Evolutionary conservation across 2,797 vertebrate species (phyloP).

Genomic region (Cryptoprocta ferox): DNA sequence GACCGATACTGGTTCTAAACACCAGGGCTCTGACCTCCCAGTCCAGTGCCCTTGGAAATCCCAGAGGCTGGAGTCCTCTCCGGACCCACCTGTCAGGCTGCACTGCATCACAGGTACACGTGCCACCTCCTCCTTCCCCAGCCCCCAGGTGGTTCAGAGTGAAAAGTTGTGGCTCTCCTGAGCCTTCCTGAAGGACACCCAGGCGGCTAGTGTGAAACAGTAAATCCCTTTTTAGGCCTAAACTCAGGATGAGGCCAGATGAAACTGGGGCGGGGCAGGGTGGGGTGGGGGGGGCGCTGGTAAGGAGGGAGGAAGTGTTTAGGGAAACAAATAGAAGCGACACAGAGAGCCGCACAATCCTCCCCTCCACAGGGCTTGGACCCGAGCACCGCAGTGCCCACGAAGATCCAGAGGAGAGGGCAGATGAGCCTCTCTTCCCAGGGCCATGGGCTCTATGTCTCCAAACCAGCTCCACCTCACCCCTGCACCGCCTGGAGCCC

Average conservation of each 20-base stretch:
- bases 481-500: not conserved
- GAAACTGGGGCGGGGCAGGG: not conserved
- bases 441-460: not conserved
- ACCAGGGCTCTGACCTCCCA: not conserved
- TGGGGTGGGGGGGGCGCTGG: not conserved
- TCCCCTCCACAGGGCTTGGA: not conserved
- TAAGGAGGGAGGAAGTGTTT: not conserved
- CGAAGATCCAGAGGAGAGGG: accelerated
- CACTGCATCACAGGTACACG: not conserved
- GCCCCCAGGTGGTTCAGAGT: not conserved
- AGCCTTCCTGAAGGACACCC: not conserved
- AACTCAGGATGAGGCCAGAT: not conserved
- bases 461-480: not conserved
- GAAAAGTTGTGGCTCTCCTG: not conserved
- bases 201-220: not conserved
- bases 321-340: not conserved
- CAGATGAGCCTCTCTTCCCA: not conserved
- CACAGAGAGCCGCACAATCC: not conserved
- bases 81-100: not conserved
- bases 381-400: not conserved
- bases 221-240: not conserved
- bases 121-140: accelerated
- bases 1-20: not conserved
- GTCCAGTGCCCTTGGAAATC: not conserved
- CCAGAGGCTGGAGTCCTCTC: not conserved